phyloP scores from a whole-genome alignment of 2,888 invertebrate genomes.

The Pandemis heparana region DNA sequence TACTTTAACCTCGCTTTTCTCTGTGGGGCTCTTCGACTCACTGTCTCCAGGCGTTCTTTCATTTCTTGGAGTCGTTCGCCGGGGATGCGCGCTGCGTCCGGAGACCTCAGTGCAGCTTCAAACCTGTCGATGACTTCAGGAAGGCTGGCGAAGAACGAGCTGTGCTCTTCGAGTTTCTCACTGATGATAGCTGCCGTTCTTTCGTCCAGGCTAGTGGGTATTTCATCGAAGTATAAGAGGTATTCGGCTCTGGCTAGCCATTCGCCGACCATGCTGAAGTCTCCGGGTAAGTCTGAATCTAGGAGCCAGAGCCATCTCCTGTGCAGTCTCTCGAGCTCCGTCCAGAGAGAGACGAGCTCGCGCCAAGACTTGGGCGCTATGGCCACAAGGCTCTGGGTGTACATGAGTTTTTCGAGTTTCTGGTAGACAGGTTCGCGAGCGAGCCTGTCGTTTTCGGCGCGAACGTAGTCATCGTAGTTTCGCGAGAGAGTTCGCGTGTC shows the following conservation, averaged over 20 bases:
- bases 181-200: conserved; percentile 95
- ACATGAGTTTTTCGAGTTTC: conserved; percentile 92
- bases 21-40: conserved; percentile 92
- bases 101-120: conserved; percentile 89
- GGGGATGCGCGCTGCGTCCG: conserved; percentile 89
- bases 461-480: conserved; percentile 92
- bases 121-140: conserved; percentile 92
- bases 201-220: conserved; percentile 94
- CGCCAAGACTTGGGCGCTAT: conserved; percentile 95
- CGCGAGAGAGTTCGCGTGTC: conserved; percentile 90
- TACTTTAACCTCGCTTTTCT: conserved; percentile 94
- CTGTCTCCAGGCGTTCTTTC: conserved; percentile 90
- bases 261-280: conserved; percentile 93
- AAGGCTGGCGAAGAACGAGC: conserved; percentile 94
- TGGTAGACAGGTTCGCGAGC: conserved; percentile 90
- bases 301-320: conserved; percentile 95
- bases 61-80: conserved; percentile 93
- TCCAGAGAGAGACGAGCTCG: conserved; percentile 93
- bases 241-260: conserved; percentile 96
- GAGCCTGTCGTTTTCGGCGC: conserved; percentile 92
- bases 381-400: conserved; percentile 92
- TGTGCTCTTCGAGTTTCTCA: conserved; percentile 95
- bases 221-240: conserved; percentile 92
- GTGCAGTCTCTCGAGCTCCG: conserved; percentile 91
- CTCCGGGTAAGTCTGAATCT: conserved; percentile 94